These are phyloP conservation scores for Tapirus indicus DNA, from an alignment of 2,797 vertebrate genomes.

Conservation along the genomic window DNA sequence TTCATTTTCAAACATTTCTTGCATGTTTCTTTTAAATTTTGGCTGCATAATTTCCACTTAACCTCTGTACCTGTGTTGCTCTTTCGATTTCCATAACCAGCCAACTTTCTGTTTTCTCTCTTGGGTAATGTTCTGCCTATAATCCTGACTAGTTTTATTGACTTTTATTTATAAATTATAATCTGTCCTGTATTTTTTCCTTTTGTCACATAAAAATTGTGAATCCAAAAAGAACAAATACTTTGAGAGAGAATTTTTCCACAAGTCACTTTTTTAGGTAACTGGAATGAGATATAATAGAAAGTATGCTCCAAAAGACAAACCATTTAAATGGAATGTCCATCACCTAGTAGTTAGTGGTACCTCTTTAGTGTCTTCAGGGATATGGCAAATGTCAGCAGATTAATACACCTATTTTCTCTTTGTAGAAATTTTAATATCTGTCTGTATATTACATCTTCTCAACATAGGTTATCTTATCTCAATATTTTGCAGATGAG, in stretches of 20 bases:
- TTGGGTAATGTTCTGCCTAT: background rate
- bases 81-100: conserved; percentile 13
- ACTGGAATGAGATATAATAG: background rate
- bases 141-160: background rate
- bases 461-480: background rate
- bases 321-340: background rate
- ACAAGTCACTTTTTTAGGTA: background rate
- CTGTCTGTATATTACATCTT: background rate
- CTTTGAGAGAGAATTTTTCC: background rate
- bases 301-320: background rate
- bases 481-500: background rate
- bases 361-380: background rate
- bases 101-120: background rate
- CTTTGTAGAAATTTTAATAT: background rate
- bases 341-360: background rate
- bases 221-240: background rate
- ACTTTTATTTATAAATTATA: conserved; percentile 26
- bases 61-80: background rate
- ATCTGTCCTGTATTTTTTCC: background rate
- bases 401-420: background rate
- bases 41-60: conserved; percentile 55
- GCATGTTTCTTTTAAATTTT: background rate
- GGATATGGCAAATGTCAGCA: background rate
- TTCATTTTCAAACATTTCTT: conserved; percentile 47
- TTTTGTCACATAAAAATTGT: background rate